These are phyloP conservation scores for Lepidothrix coronata DNA, from an alignment of 2,113 vertebrate genomes.

Conservation along the genomic window DNA sequence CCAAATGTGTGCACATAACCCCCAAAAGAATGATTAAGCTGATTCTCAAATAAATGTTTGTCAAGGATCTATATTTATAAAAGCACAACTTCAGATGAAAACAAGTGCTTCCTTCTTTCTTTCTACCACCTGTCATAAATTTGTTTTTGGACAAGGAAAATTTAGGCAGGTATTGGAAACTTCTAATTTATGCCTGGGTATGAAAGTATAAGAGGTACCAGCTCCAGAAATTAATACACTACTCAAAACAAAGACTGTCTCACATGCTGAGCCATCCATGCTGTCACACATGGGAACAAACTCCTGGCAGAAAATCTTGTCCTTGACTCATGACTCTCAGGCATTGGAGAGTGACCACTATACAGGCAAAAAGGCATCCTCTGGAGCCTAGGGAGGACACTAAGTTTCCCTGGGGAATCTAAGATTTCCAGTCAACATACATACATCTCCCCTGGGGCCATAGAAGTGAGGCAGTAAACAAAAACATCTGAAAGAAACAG, in stretches of 20 bases:
- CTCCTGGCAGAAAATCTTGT: neutral
- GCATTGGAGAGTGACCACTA: neutral
- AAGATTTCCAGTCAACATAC: neutral
- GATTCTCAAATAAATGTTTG: neutral
- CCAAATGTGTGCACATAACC: neutral
- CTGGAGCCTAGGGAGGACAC: fast-evolving
- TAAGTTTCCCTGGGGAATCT: neutral
- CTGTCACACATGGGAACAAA: neutral
- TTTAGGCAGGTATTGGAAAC: neutral
- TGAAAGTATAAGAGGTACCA: neutral
- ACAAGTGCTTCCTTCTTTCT: neutral
- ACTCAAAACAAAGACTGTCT: neutral
- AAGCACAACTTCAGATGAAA: neutral
- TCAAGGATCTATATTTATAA: neutral
- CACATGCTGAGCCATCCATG: neutral
- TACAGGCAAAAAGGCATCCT: neutral
- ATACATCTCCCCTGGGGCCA: neutral
- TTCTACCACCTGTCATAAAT: neutral
- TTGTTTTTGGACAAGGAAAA: neutral
- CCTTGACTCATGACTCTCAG: neutral
- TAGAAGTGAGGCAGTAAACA: neutral
- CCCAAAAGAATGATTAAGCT: neutral
- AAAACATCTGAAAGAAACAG: constrained; percentile 16
- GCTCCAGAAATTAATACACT: neutral
- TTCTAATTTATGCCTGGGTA: neutral